phyloP scores from a whole-genome alignment of 2,888 invertebrate species.

The Erpobdella octoculata region DNA sequence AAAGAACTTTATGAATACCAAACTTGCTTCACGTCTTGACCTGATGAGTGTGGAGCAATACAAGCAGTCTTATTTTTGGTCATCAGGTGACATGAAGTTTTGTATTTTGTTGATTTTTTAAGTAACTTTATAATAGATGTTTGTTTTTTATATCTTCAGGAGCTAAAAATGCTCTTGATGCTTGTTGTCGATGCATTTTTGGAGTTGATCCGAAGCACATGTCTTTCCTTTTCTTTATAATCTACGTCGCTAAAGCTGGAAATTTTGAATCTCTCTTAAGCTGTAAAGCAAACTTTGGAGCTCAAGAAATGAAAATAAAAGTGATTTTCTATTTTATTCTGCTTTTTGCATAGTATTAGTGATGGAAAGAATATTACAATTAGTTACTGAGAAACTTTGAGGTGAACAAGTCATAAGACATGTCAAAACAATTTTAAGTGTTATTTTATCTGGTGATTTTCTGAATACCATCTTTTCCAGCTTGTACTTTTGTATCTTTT shows the following conservation, averaged over 20 bases:
- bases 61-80: neutral
- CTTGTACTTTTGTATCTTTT: neutral
- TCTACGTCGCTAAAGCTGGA: conserved; percentile 46
- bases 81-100: neutral
- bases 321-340: conserved; percentile 36
- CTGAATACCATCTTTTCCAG: neutral
- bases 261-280: conserved; percentile 45
- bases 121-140: neutral
- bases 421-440: neutral
- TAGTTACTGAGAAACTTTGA: neutral
- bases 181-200: conserved; percentile 45
- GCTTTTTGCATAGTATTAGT: neutral
- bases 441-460: neutral
- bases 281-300: conserved; percentile 42
- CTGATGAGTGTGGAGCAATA: neutral
- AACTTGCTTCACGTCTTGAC: neutral
- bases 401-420: no score
- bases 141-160: no score
- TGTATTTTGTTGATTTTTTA: neutral
- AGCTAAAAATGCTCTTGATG: conserved; percentile 42
- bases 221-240: conserved; percentile 47
- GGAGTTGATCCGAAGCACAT: conserved; percentile 48
- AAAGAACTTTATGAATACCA: neutral
- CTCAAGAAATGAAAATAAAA: conserved; percentile 47
- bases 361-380: neutral